Base-by-base conservation (phyloP, 2,113 vertebrate species). In the Indicator maculatus region DNA sequence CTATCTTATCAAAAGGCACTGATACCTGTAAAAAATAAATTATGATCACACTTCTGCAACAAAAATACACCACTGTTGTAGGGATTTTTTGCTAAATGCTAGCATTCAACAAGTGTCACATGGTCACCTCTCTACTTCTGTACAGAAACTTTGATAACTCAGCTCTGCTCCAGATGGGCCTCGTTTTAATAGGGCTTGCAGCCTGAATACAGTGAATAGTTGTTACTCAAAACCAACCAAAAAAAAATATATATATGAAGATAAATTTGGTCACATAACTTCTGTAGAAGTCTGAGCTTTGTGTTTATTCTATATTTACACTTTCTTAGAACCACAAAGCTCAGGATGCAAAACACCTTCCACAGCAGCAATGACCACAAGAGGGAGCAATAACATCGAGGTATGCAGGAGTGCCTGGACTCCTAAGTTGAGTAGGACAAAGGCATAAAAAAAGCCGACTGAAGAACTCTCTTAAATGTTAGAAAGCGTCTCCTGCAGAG, bases 371-470 rank as follows among this genome's bases (percentile, higher is more conserved):
- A 10, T 38, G 82, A 38, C 83, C 96, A 96, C 50, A 76, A 94
- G 96, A 93, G 92, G 97, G 97, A 94, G 94, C 88, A 79, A 2
- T 16, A 91, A 55, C 61, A 65, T 65, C n/a, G 8, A 64, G 64
- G 26, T 6, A n/a, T 5, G 6, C 56, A 0, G 8, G 50, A 70
- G 44, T 2, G 24, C 4, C 55, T n/a, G 50, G 23, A 79, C 38
- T 38, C 10, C 0, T 0, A 50, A 87, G 72, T 79, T 81, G 16
- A 5, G 33, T 7, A 33, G 70, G 70, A 84, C 83, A 90, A 89
- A 83, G 76, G 30, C 9, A 30, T 0, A 28, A 26, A 24, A 24
- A 47, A 9, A 60, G 30, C 10, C 64, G 70, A 16, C 11, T 30
- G 21, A 58, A 45, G 70, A 58, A 41, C 33, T 24, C 55, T 38